phyloP scores from a whole-genome alignment of 2,113 vertebrate genomes.

The Spea multiplicata region DNA sequence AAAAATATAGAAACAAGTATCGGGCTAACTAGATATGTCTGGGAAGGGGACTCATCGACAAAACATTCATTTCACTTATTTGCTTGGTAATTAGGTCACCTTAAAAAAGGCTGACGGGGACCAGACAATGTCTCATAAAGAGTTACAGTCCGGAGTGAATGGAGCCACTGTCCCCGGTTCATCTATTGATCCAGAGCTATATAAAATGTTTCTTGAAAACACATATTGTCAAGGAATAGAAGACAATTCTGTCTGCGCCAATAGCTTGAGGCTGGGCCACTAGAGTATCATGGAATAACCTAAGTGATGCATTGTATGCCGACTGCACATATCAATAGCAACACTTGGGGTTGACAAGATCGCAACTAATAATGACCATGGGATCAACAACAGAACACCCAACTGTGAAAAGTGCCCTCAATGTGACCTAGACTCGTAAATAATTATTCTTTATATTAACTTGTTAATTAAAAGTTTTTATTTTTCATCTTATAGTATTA shows the following conservation, averaged over 20 bases:
- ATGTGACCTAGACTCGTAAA: conserved; percentile 21
- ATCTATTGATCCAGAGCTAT: conserved; percentile 30
- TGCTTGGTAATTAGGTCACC: conserved; percentile 30
- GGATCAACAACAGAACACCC: background rate
- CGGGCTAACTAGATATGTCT: background rate
- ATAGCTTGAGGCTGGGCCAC: conserved; percentile 22
- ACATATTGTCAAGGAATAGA: conserved; percentile 29
- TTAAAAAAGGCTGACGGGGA: background rate
- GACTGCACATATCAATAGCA: conserved; percentile 4
- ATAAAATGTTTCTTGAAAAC: conserved; percentile 23
- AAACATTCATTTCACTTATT: conserved; percentile 31
- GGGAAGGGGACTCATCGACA: conserved; percentile 4
- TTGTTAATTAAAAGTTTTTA: background rate
- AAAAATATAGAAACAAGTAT: too few species aligned
- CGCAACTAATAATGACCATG: background rate
- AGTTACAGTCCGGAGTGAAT: conserved; percentile 33
- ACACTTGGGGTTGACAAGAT: background rate
- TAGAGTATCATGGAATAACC: background rate
- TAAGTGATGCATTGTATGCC: conserved; percentile 16
- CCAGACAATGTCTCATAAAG: conserved; percentile 21
- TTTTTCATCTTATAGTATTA: too few species aligned
- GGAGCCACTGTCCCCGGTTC: conserved; percentile 30
- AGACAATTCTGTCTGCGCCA: conserved; percentile 3
- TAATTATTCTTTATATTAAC: background rate
- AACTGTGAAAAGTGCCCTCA: background rate